A percentile compares a stretch with the other conserved stretches of the same genome.
Evolutionary conservation across 2,888 invertebrate species (phyloP).

Genomic region (Caenorhabditis sulstoni): DNA sequence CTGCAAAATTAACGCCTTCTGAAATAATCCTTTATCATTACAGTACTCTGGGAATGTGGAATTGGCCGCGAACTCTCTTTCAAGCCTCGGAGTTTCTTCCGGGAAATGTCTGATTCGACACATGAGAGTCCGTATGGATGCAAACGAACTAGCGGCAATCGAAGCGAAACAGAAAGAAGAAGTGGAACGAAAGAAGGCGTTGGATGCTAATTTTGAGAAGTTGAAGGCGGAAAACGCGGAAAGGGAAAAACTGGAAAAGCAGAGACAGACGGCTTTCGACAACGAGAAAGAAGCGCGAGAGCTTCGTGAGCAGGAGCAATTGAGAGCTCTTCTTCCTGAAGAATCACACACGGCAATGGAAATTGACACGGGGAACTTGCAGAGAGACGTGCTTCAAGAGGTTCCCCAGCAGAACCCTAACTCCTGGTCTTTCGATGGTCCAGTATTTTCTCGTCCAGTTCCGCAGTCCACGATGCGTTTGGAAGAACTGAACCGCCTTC

Average conservation of each 20-base stretch:
- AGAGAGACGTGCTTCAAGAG: slow-evolving; percentile 47
- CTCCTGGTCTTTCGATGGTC: slow-evolving; percentile 61
- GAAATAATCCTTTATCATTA: slow-evolving; percentile 26
- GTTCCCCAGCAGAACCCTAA: slow-evolving; percentile 39
- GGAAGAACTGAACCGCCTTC: slow-evolving; percentile 57
- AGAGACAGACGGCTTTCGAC: slow-evolving; percentile 50
- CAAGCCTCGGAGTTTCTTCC: slow-evolving; percentile 57
- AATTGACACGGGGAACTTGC: background rate
- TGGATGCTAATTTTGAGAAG: slow-evolving; percentile 47
- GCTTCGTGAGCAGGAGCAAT: slow-evolving; percentile 45
- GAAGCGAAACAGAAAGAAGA: slow-evolving; percentile 52
- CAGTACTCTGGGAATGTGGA: slow-evolving; percentile 59
- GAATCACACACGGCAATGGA: background rate
- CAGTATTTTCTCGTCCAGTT: slow-evolving; percentile 43
- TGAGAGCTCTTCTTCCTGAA: slow-evolving; percentile 20
- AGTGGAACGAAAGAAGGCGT: slow-evolving; percentile 30
- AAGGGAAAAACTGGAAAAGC: slow-evolving; percentile 58
- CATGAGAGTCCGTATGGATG: slow-evolving; percentile 45
- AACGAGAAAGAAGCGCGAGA: slow-evolving; percentile 48
- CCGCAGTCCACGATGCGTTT: slow-evolving; percentile 40
- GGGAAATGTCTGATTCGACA: slow-evolving; percentile 63
- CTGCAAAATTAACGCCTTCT: background rate
- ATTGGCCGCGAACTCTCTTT: slow-evolving; percentile 49
- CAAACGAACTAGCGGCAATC: slow-evolving; percentile 57
- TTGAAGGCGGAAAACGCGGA: slow-evolving; percentile 66